A percentile compares a stretch with the other conserved stretches of the same genome.
Evolutionary conservation across 2,113 vertebrate species (phyloP).

Genomic region (Thymallus thymallus): DNA sequence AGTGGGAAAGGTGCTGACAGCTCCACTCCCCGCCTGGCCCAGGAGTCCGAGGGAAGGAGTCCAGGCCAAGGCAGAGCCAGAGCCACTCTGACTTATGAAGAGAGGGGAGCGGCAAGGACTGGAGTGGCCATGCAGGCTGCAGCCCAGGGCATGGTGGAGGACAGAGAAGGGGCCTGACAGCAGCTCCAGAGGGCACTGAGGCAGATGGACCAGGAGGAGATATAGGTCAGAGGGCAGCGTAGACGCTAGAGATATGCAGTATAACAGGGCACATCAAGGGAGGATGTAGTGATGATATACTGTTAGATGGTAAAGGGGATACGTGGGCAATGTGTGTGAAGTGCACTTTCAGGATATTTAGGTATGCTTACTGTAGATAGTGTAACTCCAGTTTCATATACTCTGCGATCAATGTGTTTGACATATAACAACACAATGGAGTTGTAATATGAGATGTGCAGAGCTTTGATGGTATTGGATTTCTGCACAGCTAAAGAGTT

Average conservation of each 20-base stretch:
- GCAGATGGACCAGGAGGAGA: slow-evolving; percentile 13
- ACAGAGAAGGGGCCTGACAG: slow-evolving; percentile 43
- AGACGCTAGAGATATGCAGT: neutral
- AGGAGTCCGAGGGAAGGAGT: slow-evolving; percentile 23
- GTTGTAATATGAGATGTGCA: slow-evolving; percentile 32
- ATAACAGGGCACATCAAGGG: neutral
- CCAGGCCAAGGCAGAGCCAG: slow-evolving; percentile 11
- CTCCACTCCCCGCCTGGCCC: slow-evolving; percentile 14
- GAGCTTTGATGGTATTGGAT: slow-evolving; percentile 21
- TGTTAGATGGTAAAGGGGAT: slow-evolving; percentile 30
- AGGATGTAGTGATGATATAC: slow-evolving; percentile 39
- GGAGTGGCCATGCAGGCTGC: slow-evolving; percentile 16
- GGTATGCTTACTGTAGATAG: neutral
- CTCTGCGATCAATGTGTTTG: slow-evolving; percentile 33
- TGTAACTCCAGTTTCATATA: slow-evolving; percentile 13
- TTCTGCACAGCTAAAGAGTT: neutral
- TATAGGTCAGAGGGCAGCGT: slow-evolving; percentile 15
- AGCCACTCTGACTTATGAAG: neutral
- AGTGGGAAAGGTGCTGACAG: slow-evolving; percentile 57
- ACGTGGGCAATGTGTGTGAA: neutral
- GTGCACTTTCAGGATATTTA: neutral
- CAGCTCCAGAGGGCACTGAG: slow-evolving; percentile 18
- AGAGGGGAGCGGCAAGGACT: neutral
- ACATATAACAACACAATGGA: slow-evolving; percentile 26
- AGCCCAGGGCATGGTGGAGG: slow-evolving; percentile 19